Percentiles rank a stretch among this genome's conserved stretches.
Evolutionary conservation across 2,888 invertebrate genomes (phyloP).

Genomic region (Amaurobius ferox): DNA sequence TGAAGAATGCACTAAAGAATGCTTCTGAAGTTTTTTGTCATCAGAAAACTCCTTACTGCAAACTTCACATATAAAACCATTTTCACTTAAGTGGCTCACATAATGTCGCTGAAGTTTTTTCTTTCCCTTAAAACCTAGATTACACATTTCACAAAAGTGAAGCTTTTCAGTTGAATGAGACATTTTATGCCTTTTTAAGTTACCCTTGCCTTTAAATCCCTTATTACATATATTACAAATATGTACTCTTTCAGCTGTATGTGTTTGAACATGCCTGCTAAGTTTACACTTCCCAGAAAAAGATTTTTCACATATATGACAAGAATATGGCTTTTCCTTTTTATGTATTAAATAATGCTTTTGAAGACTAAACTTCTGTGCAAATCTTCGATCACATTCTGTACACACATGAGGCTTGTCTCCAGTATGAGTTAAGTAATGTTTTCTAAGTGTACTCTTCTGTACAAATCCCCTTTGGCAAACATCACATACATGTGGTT

Average conservation of each 20-base stretch:
- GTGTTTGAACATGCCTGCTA: not conserved
- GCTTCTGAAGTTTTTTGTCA: no score
- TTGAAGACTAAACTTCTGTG: conserved; percentile 12
- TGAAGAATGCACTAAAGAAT: no score
- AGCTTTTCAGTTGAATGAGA: conserved; percentile 11
- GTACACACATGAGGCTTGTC: conserved; percentile 41
- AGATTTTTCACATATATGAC: conserved; percentile 7
- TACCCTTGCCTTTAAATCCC: not conserved
- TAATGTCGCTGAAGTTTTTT: conserved; percentile 8
- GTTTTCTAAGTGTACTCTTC: conserved; percentile 14
- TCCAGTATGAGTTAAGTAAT: conserved; percentile 23
- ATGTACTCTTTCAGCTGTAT: not conserved
- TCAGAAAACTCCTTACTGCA: no score
- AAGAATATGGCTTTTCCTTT: conserved; percentile 16
- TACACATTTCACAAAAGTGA: conserved; percentile 24
- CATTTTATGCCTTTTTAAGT: not conserved
- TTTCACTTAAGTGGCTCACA: conserved; percentile 1
- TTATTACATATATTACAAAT: conserved; percentile 27
- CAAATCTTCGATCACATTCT: conserved; percentile 21
- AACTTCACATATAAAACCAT: not conserved
- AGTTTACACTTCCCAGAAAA: conserved; percentile 12
- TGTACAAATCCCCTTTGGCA: conserved; percentile 25
- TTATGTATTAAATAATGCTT: conserved; percentile 22
- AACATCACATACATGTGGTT: conserved; percentile 21
- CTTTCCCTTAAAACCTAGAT: conserved; percentile 20